phyloP scores from a whole-genome alignment of 2,113 vertebrate genomes.

The Propithecus coquereli region DNA sequence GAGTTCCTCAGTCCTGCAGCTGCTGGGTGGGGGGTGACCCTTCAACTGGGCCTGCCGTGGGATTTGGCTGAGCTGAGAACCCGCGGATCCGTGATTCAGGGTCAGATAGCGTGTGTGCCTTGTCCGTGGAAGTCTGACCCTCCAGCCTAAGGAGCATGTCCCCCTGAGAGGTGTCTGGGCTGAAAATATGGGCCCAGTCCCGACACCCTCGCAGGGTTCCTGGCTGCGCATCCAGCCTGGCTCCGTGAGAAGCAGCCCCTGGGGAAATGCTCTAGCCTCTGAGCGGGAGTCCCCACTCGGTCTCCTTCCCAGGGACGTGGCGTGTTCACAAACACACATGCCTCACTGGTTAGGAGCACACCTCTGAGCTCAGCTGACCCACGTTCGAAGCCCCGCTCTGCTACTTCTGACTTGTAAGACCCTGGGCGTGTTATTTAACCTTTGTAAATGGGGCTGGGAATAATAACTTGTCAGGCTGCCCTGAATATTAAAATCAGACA shows the following conservation, averaged over 20 bases:
- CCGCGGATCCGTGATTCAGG: not conserved
- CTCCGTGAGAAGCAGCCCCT: not conserved
- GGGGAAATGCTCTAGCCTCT: not conserved
- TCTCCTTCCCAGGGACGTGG: not conserved
- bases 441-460: not conserved
- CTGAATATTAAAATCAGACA: not conserved
- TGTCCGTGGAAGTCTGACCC: not conserved
- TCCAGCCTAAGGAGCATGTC: not conserved
- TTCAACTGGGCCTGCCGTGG: rapidly evolving
- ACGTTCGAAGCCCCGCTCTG: not conserved
- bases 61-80: not conserved
- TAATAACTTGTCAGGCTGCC: not conserved
- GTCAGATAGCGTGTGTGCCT: not conserved
- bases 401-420: not conserved
- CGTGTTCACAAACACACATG: too few species aligned
- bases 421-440: not conserved
- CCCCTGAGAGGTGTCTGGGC: not conserved
- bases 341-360: rapidly evolving
- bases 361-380: not conserved
- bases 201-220: not conserved
- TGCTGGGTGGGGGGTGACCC: not conserved
- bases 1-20: rapidly evolving
- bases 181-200: not conserved
- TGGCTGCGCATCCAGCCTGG: too few species aligned
- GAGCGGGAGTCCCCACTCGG: rapidly evolving